Percentiles rank a stretch among this genome's conserved stretches.
Evolutionary conservation across 1,140 invertebrate genomes (phyloP).

Genomic region (Paraescarpia echinospica): DNA sequence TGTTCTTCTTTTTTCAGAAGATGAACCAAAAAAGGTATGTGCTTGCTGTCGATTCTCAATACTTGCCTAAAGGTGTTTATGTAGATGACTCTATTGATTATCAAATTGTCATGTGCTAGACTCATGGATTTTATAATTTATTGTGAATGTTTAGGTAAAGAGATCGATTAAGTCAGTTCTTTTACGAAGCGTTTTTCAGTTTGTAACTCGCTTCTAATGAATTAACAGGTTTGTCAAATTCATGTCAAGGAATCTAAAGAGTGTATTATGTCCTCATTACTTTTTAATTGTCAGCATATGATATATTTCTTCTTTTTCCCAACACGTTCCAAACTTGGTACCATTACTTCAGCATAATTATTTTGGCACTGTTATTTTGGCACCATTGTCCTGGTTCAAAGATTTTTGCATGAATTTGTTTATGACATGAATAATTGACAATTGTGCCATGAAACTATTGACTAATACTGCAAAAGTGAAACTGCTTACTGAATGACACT

Average conservation of each 20-base stretch:
- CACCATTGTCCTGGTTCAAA: neutral
- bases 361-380: neutral
- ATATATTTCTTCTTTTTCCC: neutral
- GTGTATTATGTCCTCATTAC: neutral
- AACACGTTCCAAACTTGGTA: neutral
- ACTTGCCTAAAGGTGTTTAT: neutral
- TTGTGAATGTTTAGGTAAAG: neutral
- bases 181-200: too few species aligned
- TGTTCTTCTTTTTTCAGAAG: constrained; percentile 36
- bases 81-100: neutral
- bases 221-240: neutral
- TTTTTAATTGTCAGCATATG: neutral
- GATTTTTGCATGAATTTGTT: neutral
- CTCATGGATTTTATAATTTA: neutral
- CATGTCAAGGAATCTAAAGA: neutral
- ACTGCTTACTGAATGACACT: neutral
- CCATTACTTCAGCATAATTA: too few species aligned
- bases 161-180: neutral
- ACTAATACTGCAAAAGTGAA: neutral
- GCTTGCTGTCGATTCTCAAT: neutral
- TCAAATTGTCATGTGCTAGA: neutral
- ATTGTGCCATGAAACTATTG: neutral
- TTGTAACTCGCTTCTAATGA: too few species aligned
- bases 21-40: constrained; percentile 44
- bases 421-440: neutral